Evolutionary conservation across 2,888 invertebrate species (phyloP).

Genomic region (Aelia acuminata): DNA sequence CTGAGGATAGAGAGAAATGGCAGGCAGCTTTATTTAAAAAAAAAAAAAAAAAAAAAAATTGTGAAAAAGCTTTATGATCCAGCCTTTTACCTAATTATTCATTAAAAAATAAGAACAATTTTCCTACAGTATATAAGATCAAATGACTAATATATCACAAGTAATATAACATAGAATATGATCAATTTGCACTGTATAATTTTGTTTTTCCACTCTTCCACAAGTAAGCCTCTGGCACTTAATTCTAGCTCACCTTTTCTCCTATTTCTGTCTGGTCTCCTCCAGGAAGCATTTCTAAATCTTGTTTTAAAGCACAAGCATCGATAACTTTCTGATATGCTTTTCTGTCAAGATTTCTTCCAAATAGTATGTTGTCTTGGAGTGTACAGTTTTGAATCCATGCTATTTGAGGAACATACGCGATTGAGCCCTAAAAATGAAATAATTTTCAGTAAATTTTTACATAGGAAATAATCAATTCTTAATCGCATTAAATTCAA

Average conservation of each 20-base stretch:
- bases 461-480: too few species aligned
- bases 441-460: too few species aligned
- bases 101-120: too few species aligned
- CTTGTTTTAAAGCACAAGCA: slow-evolving; percentile 91
- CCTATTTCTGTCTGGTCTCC: slow-evolving; percentile 99
- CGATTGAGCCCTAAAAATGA: slow-evolving; percentile 73
- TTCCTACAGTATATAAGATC: too few species aligned
- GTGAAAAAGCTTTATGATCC: too few species aligned
- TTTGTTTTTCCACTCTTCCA: not conserved
- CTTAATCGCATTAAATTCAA: too few species aligned
- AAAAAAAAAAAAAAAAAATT: too few species aligned
- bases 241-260: slow-evolving; percentile 81
- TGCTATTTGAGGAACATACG: slow-evolving; percentile 94
- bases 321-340: slow-evolving; percentile 86
- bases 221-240: not conserved
- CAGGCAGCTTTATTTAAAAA: too few species aligned
- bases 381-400: slow-evolving; percentile 99
- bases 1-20: too few species aligned
- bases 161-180: not conserved
- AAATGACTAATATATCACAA: too few species aligned
- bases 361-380: slow-evolving; percentile 94
- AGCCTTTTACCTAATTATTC: too few species aligned
- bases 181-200: not conserved
- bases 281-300: slow-evolving; percentile 93
- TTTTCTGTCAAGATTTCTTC: slow-evolving; percentile 78